A percentile compares a stretch with the other conserved stretches of the same genome.
These are phyloP conservation scores for Trissolcus basalis DNA, from an alignment of 1,140 invertebrate species.

Conservation along the genomic window DNA sequence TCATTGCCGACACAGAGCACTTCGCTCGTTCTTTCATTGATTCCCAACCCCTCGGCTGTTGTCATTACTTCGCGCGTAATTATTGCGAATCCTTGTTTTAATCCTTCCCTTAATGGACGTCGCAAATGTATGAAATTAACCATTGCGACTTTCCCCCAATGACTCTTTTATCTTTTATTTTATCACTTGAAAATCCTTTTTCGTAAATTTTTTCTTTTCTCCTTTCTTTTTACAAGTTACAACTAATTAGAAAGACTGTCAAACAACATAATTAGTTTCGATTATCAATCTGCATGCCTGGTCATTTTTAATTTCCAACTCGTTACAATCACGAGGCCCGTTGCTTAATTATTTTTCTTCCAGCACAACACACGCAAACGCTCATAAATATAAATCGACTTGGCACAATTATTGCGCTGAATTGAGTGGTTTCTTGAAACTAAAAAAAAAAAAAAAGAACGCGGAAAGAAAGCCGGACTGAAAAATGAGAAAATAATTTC, in stretches of 20 bases:
- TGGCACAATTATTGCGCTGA: conserved; percentile 66
- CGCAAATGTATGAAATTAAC: conserved; percentile 52
- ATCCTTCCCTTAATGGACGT: conserved; percentile 43
- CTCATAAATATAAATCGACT: conserved; percentile 76
- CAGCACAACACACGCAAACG: conserved; percentile 21
- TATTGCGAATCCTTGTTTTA: conserved; percentile 45
- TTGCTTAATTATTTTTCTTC: conserved; percentile 35
- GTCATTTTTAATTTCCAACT: not conserved
- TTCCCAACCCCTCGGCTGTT: conserved; percentile 24
- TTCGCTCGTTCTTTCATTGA: conserved; percentile 44
- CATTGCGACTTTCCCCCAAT: conserved; percentile 30
- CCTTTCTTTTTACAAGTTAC: no score
- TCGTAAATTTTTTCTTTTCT: no score
- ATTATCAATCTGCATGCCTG: not conserved
- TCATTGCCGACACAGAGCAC: conserved; percentile 54
- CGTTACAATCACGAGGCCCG: conserved; percentile 6
- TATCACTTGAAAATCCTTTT: not conserved
- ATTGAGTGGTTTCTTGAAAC: conserved; percentile 26
- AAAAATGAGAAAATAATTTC: conserved; percentile 52
- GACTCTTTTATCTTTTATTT: conserved; percentile 29
- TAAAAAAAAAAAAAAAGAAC: conserved; percentile 23
- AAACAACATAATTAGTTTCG: not conserved
- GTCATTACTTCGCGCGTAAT: conserved; percentile 55
- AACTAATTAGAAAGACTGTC: not conserved
- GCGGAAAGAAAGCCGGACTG: conserved; percentile 1